Evolutionary conservation across 2,113 vertebrate species (phyloP).

Genomic region (Climacteris rufus): DNA sequence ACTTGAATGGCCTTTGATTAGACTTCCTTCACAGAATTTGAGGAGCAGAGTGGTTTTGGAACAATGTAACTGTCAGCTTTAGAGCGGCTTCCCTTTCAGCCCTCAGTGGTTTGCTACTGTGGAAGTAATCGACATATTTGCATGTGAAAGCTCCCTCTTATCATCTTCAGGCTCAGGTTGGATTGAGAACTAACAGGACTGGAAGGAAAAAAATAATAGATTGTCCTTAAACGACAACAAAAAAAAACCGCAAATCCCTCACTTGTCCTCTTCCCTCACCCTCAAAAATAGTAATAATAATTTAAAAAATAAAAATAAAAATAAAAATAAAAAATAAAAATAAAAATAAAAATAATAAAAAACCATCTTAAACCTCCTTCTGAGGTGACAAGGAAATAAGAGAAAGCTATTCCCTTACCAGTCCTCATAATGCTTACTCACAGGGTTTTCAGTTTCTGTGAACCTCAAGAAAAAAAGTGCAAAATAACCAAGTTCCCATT

Average conservation of each 20-base stretch:
- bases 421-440: neutral
- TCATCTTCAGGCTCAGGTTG: neutral
- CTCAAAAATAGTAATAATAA: neutral
- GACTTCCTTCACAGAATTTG: neutral
- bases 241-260: neutral
- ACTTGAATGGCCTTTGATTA: slow-evolving; percentile 31
- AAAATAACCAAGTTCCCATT: neutral
- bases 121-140: slow-evolving; percentile 49
- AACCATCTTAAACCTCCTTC: neutral
- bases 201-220: neutral
- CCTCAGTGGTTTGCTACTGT: neutral
- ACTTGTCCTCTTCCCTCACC: neutral
- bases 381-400: neutral
- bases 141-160: slow-evolving; percentile 46
- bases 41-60: neutral
- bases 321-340: neutral
- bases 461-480: rapidly evolving
- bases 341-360: neutral
- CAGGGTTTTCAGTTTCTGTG: neutral
- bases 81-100: slow-evolving; percentile 6
- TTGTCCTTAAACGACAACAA: neutral
- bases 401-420: neutral
- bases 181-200: neutral
- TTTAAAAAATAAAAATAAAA: neutral
- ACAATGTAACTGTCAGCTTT: neutral